These are phyloP conservation scores for Lasioglossum baleicum DNA, from an alignment of 1,140 invertebrate species.

Conservation along the genomic window DNA sequence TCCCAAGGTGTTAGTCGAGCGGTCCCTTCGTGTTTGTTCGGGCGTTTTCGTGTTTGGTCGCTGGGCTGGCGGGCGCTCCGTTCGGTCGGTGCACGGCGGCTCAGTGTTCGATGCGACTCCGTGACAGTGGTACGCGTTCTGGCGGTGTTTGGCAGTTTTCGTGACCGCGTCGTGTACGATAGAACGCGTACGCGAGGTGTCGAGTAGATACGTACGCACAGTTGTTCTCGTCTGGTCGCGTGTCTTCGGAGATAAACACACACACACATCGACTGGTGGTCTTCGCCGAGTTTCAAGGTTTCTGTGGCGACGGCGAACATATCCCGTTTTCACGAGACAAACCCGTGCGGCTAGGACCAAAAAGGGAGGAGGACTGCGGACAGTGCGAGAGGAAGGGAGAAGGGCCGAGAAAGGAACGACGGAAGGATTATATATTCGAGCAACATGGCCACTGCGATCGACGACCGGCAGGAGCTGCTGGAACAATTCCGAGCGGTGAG, in stretches of 20 bases:
- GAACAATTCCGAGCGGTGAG: conserved; percentile 76
- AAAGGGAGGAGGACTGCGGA: conserved; percentile 2
- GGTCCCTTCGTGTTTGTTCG: conserved; percentile 36
- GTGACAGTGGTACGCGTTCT: conserved; percentile 3
- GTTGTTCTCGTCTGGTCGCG: background rate
- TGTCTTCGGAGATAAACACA: conserved; percentile 5
- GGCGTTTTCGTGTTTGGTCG: conserved; percentile 22
- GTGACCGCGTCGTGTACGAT: conserved; percentile 31
- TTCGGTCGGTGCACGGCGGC: background rate
- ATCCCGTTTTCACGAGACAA: no score
- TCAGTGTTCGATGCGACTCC: conserved; percentile 52
- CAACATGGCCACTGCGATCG: conserved; percentile 78
- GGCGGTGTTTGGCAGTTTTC: conserved; percentile 1
- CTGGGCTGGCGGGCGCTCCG: conserved; percentile 31
- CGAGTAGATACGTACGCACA: conserved; percentile 24
- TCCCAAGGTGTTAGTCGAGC: conserved; percentile 15
- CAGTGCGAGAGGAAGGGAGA: conserved; percentile 30
- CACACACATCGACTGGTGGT: conserved; percentile 10
- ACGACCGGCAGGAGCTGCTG: conserved; percentile 77
- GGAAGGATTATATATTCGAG: conserved; percentile 67
- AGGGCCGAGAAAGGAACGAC: conserved; percentile 57
- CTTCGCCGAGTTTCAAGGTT: background rate
- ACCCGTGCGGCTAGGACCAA: conserved; percentile 4
- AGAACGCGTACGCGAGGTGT: conserved; percentile 33
- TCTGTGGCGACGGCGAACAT: background rate